Percentiles rank a stretch among this genome's conserved stretches.
These are phyloP conservation scores for Syndactyla subalaris DNA, from an alignment of 2,797 vertebrate genomes.

Conservation along the genomic window DNA sequence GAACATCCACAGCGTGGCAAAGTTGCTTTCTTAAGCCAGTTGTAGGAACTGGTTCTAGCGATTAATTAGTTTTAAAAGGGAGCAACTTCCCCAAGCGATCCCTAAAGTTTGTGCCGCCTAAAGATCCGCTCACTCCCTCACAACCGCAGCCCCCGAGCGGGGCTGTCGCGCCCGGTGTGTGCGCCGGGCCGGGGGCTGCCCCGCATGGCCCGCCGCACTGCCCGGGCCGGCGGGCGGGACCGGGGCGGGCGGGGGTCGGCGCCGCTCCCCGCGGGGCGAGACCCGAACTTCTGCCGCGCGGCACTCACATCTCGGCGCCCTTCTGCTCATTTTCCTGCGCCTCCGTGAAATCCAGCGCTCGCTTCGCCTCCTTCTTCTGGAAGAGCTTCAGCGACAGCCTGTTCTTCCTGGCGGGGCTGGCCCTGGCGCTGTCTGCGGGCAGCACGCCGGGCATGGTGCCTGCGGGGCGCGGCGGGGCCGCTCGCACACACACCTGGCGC, in stretches of 20 bases:
- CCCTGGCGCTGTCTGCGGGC: constrained; percentile 81
- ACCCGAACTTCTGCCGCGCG: too few relatives aligned
- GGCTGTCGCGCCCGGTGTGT: rapidly evolving
- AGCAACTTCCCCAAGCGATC: not conserved
- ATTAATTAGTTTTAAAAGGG: not conserved
- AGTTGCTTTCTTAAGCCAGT: not conserved
- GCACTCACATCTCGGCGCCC: constrained; percentile 72
- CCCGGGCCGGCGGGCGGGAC: too few relatives aligned
- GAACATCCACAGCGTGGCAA: rapidly evolving
- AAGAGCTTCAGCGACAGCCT: constrained; percentile 94
- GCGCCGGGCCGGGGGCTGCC: not conserved
- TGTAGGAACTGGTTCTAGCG: too few relatives aligned
- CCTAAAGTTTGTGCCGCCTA: not conserved
- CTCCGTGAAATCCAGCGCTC: constrained; percentile 92
- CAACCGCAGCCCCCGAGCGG: too few relatives aligned
- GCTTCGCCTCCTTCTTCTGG: constrained; percentile 94
- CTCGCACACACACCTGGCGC: constrained; percentile 36
- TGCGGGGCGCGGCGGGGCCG: constrained; percentile 25
- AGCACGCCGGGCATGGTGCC: constrained; percentile 84
- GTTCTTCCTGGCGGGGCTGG: constrained; percentile 88
- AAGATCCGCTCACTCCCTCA: not conserved
- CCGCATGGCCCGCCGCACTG: too few relatives aligned
- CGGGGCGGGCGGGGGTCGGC: too few relatives aligned
- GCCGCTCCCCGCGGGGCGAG: too few relatives aligned
- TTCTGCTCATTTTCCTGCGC: constrained; percentile 82